phyloP scores from a whole-genome alignment of 2,113 vertebrate species.

The Platichthys flesus region DNA sequence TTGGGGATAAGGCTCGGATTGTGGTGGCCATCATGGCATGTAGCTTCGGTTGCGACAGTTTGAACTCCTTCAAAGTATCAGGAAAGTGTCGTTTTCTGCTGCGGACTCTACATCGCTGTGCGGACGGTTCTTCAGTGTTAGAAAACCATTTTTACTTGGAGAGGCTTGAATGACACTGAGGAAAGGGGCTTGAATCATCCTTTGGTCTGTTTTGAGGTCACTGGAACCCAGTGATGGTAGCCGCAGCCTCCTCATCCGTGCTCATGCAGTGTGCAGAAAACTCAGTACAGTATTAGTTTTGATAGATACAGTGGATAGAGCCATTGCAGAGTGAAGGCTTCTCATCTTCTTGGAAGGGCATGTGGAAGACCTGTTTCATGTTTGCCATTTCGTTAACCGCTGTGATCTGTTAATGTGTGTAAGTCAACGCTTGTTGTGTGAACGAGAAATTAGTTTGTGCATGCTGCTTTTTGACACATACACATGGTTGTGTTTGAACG shows the following conservation, averaged over 20 bases:
- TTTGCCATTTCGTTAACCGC: constrained; percentile 2
- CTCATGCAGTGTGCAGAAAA: constrained; percentile 16
- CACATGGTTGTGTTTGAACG: neutral
- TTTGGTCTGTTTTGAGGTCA: constrained; percentile 7
- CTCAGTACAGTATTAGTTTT: neutral
- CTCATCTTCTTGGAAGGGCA: neutral
- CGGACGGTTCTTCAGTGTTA: constrained; percentile 9
- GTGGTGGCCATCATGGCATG: constrained; percentile 28
- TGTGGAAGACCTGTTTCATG: constrained; percentile 2
- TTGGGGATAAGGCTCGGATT: constrained; percentile 34
- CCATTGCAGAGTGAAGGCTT: constrained; percentile 16
- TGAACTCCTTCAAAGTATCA: constrained; percentile 25
- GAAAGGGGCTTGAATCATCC: constrained; percentile 35
- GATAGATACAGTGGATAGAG: constrained; percentile 1
- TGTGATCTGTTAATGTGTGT: constrained; percentile 18
- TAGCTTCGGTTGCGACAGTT: constrained; percentile 6
- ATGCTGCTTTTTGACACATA: constrained; percentile 3
- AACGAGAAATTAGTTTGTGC: neutral
- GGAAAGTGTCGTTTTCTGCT: constrained; percentile 11
- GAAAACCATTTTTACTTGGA: constrained; percentile 23
- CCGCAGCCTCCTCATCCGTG: neutral
- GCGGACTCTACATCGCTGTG: neutral
- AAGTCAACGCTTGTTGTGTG: neutral
- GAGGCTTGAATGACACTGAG: constrained; percentile 32
- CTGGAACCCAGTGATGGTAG: neutral